Conservation (phyloP, 2,113 vertebrate species). For the Anolis sagrei region DNA sequence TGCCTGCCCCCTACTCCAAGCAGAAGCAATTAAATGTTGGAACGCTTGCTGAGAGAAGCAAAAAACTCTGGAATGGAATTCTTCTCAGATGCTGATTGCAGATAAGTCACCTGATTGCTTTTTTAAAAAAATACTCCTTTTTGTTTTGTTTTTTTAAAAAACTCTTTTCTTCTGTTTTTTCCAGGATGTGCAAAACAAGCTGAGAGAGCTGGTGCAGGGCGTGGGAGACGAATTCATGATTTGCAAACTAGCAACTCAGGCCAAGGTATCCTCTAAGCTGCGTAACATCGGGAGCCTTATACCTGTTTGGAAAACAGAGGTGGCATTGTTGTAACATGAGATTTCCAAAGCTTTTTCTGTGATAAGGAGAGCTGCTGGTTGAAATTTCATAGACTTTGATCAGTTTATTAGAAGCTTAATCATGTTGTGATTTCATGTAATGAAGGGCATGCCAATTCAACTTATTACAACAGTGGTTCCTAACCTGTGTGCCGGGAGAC, state of each 20-base stretch:
- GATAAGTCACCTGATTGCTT: neutral
- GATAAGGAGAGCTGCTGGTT: no score
- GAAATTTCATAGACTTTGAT: neutral
- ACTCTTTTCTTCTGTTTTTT: constrained; percentile 34
- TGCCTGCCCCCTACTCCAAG: no score
- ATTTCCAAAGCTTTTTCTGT: neutral
- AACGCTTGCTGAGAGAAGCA: neutral
- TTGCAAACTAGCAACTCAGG: constrained; percentile 85
- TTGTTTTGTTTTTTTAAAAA: constrained; percentile 4
- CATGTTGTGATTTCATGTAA: no score
- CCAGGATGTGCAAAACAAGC: constrained; percentile 93
- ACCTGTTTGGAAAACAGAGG: neutral
- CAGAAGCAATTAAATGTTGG: neutral
- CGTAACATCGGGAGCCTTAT: rapidly evolving
- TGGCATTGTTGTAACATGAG: neutral
- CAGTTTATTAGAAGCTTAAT: neutral
- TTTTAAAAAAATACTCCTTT: rapidly evolving
- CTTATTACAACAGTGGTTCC: no score
- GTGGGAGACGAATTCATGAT: constrained; percentile 94
- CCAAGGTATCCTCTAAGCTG: constrained; percentile 83
- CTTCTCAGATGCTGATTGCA: neutral
- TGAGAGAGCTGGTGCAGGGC: constrained; percentile 89
- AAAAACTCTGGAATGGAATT: neutral
- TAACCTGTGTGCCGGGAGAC: no score
- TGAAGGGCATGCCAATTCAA: neutral